Base-by-base conservation (phyloP, 1,140 invertebrate genomes). In the Cotesia glomerata region DNA sequence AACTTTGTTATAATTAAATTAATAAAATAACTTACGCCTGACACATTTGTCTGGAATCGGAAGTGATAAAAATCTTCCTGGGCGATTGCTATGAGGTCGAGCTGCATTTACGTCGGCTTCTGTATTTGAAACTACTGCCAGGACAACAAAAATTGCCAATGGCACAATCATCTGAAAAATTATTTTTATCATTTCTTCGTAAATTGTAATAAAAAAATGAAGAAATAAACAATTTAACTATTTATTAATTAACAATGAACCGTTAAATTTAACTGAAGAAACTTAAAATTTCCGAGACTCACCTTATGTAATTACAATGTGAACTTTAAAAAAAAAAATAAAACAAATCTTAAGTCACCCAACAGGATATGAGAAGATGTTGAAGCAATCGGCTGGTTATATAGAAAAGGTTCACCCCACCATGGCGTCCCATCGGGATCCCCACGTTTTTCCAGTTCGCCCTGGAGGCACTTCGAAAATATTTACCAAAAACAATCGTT, bases 41-140 rank as follows among this genome's bases (percentile, higher is more conserved):
- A 92, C 90, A 86, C 94, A 95, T 89, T 95, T 95, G 79, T 93
- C 89, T 73, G 94, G 89, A 70, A 91, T 88, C 26, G 94, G 94
- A 67, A 95, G 89, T 61, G 93, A 92, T 65, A 95, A 88, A 88
- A 95, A 95, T 81, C 94, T 88, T 80, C 93, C 93, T 51, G 89
- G 88, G 73, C 84, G 82, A 75, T 88, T 88, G 70, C 81, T 83
- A 62, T 82, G 84, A 56, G 84, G 86, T 75, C 87, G 81, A 35
- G 84, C 80, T 76, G 88, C 86, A 70, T 78, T 88, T 76, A 88
- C 86, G 35, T 86, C 86, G 32, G 87, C 80, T 58, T 84, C 78
- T 16, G 79, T 81, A 74, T 72, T 79, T 34, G 74, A 79, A 70
- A 84, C 62, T 52, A 79, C 78, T 62, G 81, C 78, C 61, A 85